Conservation (phyloP, 2,113 vertebrate species). For the Pelvicachromis taeniatus region DNA sequence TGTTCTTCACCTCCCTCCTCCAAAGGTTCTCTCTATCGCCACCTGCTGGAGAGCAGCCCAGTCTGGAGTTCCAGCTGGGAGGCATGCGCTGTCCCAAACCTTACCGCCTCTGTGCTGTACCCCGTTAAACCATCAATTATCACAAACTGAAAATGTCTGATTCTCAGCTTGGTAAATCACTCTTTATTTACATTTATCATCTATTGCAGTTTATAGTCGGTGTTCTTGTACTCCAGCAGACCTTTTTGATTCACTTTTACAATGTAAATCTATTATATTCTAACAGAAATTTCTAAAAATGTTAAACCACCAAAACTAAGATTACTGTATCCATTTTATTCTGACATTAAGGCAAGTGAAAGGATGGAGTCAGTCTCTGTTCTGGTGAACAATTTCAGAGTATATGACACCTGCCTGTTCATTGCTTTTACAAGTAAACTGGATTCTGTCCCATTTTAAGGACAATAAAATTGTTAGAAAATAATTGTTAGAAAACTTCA, state of each 20-base stretch:
- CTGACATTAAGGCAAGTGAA: neutral
- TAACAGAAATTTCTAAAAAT: too few species aligned
- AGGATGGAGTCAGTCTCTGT: neutral
- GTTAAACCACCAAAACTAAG: too few species aligned
- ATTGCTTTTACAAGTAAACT: neutral
- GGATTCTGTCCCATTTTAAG: neutral
- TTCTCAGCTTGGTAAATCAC: too few species aligned
- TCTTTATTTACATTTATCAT: too few species aligned
- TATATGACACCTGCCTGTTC: neutral
- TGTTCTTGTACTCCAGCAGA: too few species aligned
- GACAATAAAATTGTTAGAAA: neutral
- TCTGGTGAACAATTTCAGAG: too few species aligned
- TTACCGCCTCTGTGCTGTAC: constrained; percentile 44
- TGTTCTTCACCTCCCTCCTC: constrained; percentile 79
- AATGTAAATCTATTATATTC: too few species aligned
- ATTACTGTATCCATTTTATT: too few species aligned
- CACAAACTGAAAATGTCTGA: neutral
- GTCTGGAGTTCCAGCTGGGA: constrained; percentile 45
- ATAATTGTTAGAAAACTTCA: neutral
- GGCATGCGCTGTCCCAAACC: constrained; percentile 34
- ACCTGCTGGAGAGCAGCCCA: constrained; percentile 43
- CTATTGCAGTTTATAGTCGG: too few species aligned
- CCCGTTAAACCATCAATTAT: neutral
- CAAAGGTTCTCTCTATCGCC: constrained; percentile 57
- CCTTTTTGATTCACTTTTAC: too few species aligned